Base-by-base conservation (phyloP, 2,888 invertebrate species). In the Eucera pruinosa region DNA sequence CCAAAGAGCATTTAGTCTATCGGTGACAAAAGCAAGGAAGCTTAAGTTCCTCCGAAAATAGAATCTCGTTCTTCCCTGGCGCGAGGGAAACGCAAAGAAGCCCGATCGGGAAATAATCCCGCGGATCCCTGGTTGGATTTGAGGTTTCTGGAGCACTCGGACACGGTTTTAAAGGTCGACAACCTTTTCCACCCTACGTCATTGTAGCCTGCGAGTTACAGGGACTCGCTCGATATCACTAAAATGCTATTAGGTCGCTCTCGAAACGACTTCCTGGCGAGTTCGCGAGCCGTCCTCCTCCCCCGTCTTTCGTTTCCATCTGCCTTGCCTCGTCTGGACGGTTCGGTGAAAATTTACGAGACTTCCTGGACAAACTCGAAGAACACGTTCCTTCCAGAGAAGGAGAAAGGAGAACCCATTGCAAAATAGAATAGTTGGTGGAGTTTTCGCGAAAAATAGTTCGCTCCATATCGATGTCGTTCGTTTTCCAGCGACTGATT, bases 131-230 rank as follows among this genome's bases (percentile, higher is more conserved):
- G 18, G 3, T 25, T 25, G 54, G n/a, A 64, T 85, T 86, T 62
- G 61, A 55, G 87, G 86, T 86, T 87, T 86, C 87, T 86, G 68
- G 87, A 85, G 80, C 86, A 86, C 74, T 69, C 61, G 78, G 79
- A 65, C 70, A 68, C 52, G 33, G 48, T 80, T 82, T 85, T 74
- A 84, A 84, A 80, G 87, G 84, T 84, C 86, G 84, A 61, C 68
- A 70, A 81, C 87, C 85, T 84, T 71, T 67, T 72, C 75, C 60
- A 47, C 47, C 70, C 70, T 66, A 61, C 79, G 72, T 77, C 77
- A 79, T 71, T 39, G 72, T 68, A 52, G n/a, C n/a, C 45, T 55
- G 69, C 73, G 62, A 72, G 61, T 68, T 62, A 61, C 71, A 55
- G 58, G 67, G 33, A 23, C 27, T 58, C 84, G 87, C 73, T 86